These are phyloP conservation scores for Venusia cambrica DNA, from an alignment of 2,888 invertebrate genomes.

Conservation along the genomic window DNA sequence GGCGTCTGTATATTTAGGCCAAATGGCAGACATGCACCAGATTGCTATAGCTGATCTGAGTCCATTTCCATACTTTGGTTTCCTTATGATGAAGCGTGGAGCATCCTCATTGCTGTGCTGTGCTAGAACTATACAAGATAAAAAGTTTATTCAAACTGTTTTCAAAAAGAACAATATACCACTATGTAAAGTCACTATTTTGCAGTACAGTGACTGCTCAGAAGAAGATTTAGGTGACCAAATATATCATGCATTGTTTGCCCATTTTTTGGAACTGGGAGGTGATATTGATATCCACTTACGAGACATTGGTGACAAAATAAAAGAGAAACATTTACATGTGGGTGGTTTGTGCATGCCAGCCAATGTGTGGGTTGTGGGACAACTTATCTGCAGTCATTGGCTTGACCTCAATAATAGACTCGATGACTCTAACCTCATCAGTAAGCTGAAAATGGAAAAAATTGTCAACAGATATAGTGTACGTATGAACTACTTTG, in stretches of 20 bases:
- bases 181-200: conserved; percentile 53
- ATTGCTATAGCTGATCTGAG: conserved; percentile 78
- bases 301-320: conserved; percentile 44
- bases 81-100: conserved; percentile 77
- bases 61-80: conserved; percentile 83
- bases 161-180: conserved; percentile 63
- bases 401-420: conserved; percentile 81
- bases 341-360: conserved; percentile 77
- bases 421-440: conserved; percentile 79
- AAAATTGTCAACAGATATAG: conserved; percentile 81
- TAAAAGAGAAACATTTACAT: conserved; percentile 55
- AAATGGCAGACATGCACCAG: conserved; percentile 53
- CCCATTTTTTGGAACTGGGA: conserved; percentile 75
- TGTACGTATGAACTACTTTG: conserved; percentile 78
- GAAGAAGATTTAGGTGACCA: conserved; percentile 44
- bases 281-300: conserved; percentile 77
- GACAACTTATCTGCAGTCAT: conserved; percentile 80
- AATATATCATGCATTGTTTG: conserved; percentile 77
- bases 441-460: conserved; percentile 76
- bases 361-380: conserved; percentile 69
- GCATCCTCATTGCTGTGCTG: conserved; percentile 66
- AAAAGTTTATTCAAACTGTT: conserved; percentile 63
- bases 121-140: conserved; percentile 55
- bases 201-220: conserved; percentile 53
- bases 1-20: conserved; percentile 58